These are phyloP conservation scores for Thunnus albacares DNA, from an alignment of 2,797 vertebrate species.

Conservation along the genomic window DNA sequence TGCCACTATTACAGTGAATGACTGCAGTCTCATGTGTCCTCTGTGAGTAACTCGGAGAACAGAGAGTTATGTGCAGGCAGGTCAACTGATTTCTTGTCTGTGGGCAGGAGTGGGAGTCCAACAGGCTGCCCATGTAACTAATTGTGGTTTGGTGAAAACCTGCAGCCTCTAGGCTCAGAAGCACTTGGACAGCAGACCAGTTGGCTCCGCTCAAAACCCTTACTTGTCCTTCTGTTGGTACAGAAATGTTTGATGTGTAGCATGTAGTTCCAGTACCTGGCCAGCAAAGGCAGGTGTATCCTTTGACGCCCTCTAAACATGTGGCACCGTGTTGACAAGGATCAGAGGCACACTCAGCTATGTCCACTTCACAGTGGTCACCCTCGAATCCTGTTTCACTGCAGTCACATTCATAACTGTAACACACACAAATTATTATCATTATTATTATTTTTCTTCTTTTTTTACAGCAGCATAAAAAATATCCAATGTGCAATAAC, in stretches of 20 bases:
- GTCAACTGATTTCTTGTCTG: not conserved
- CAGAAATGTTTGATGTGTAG: not conserved
- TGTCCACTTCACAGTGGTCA: constrained; percentile 89
- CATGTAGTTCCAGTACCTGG: constrained; percentile 85
- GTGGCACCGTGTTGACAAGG: constrained; percentile 91
- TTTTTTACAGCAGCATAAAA: not conserved
- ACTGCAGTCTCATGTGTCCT: no score
- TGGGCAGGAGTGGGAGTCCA: not conserved
- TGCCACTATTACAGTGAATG: no score
- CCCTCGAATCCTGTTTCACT: constrained; percentile 91
- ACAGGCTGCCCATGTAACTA: not conserved
- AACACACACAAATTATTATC: constrained; percentile 5
- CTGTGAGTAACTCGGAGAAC: no score
- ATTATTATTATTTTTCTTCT: not conserved
- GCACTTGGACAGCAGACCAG: not conserved
- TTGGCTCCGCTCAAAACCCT: not conserved
- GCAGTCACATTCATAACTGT: constrained; percentile 93
- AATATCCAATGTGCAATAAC: no score
- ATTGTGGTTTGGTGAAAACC: not conserved
- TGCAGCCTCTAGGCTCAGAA: not conserved
- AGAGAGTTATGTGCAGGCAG: not conserved
- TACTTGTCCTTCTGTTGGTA: not conserved
- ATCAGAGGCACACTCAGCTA: constrained; percentile 91
- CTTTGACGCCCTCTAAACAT: constrained; percentile 89
- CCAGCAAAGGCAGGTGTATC: constrained; percentile 93